Conservation (phyloP, 2,113 vertebrate genomes). For the Lanius collurio region DNA sequence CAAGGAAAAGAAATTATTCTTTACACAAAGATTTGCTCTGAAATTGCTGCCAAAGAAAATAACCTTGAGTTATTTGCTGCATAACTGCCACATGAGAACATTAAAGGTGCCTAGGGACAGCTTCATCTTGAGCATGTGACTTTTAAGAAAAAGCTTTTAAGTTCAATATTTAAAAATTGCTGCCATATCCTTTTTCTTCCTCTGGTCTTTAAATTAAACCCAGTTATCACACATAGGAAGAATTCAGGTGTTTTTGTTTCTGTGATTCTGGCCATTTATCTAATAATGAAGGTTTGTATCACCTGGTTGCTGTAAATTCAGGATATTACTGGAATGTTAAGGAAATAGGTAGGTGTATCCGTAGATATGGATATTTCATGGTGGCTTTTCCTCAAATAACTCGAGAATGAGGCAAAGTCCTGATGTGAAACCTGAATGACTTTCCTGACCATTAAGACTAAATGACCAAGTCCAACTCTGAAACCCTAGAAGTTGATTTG, state of each 20-base stretch:
- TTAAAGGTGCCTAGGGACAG: constrained; percentile 3
- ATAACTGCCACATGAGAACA: constrained; percentile 36
- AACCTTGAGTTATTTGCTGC: constrained; percentile 42
- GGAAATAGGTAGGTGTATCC: background rate
- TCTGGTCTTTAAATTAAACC: background rate
- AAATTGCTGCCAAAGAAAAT: constrained; percentile 61
- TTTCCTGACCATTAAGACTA: background rate
- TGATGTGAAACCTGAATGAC: background rate
- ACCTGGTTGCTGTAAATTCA: background rate
- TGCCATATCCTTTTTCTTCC: background rate
- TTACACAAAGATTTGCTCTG: constrained; percentile 41
- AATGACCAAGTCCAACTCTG: background rate
- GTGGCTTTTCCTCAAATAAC: background rate
- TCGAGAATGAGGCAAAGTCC: background rate
- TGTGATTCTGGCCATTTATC: background rate
- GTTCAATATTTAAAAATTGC: constrained; percentile 21
- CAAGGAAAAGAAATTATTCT: constrained; percentile 37
- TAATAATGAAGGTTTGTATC: background rate
- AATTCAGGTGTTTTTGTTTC: background rate
- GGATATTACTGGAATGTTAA: background rate
- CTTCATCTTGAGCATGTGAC: background rate
- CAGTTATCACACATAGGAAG: background rate
- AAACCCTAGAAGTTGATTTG: background rate
- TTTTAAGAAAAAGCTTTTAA: constrained; percentile 3
- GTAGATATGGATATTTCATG: background rate